Percentiles rank a stretch among this genome's conserved stretches.
phyloP scores from a whole-genome alignment of 1,140 invertebrate genomes.

The Caenorhabditis tropicalis region DNA sequence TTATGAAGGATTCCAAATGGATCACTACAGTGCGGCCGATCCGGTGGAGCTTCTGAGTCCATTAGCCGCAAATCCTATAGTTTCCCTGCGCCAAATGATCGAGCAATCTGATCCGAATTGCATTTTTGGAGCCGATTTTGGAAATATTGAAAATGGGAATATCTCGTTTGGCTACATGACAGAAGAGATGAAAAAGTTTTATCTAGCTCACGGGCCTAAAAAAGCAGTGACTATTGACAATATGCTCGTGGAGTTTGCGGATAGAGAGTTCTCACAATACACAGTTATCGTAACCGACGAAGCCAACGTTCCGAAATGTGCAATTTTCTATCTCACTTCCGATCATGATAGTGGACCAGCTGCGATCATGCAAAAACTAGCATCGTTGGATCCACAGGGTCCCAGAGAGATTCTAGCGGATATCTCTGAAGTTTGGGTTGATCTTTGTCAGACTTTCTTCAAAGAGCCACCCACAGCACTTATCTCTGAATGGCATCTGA shows the following conservation, averaged over 20 bases:
- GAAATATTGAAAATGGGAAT: background rate
- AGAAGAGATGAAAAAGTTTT: slow-evolving; percentile 32
- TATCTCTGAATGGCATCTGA: background rate
- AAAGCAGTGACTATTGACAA: background rate
- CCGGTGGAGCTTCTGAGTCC: background rate
- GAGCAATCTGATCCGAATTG: background rate
- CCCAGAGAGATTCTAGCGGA: background rate
- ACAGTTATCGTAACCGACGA: slow-evolving; percentile 1
- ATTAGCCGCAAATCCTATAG: background rate
- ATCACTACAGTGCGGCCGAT: background rate
- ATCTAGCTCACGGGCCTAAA: background rate
- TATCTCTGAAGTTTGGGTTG: background rate
- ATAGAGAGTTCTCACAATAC: background rate
- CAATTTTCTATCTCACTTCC: slow-evolving; percentile 5
- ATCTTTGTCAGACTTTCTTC: background rate
- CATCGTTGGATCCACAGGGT: background rate
- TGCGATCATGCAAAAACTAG: background rate
- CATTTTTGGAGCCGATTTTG: background rate
- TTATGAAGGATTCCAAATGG: background rate
- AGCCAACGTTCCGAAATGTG: background rate
- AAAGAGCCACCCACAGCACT: background rate
- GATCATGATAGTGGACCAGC: background rate
- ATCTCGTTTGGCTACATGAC: slow-evolving; percentile 42
- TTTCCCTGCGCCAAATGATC: background rate
- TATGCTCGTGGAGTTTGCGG: background rate